Base-by-base conservation (phyloP, 2,888 invertebrate genomes). In the Gymnocheta viridis region DNA sequence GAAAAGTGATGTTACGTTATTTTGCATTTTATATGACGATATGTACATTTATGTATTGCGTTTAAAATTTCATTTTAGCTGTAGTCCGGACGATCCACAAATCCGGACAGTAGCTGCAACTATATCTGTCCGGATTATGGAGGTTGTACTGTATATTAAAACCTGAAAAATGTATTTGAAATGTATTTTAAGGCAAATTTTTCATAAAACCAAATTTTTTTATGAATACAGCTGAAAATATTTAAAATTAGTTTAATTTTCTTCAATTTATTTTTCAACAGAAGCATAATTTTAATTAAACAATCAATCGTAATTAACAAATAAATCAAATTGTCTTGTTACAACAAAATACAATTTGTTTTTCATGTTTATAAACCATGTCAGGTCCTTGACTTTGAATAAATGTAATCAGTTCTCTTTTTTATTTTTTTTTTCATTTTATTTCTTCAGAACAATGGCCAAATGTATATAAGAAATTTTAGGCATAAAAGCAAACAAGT, bases 361-460 rank as follows among this genome's bases (percentile, higher is more conserved):
- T 64, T 7, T 24, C 38, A 56, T 49, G 22, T 62, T 76, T 58
- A 32, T 66, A 56, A 74, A 82, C 74, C 74, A 72, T 66, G 76
- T 60, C 62, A 84, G 83, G 80, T 84, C 84, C 84, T 84, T 84
- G 84, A 84, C 84, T 84, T 84, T 84, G 80, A 80, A 62, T 29
- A 41, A 78, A 74, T 67, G 35, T 29, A 62, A 60, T 41, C 19
- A 29, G 54, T 44, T 29, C 27, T 51, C 47, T 54, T 19, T 10
- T 49, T 14, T 2, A 17, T n/a, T 4, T 62, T 51, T 38, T 64
- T 22, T 27, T 5, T 17, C 6, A 0, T 17, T 54, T n/a, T 70
- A 4, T 19, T 54, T 29, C 44, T 56, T 44, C 12, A 44, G 12
- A 35, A 54, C 35, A 70, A 54, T 27, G 41, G 35, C 12, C 17